Evolutionary conservation across 1,140 invertebrate species (phyloP).

Genomic region (Mycetomoellerius zeteki): DNA sequence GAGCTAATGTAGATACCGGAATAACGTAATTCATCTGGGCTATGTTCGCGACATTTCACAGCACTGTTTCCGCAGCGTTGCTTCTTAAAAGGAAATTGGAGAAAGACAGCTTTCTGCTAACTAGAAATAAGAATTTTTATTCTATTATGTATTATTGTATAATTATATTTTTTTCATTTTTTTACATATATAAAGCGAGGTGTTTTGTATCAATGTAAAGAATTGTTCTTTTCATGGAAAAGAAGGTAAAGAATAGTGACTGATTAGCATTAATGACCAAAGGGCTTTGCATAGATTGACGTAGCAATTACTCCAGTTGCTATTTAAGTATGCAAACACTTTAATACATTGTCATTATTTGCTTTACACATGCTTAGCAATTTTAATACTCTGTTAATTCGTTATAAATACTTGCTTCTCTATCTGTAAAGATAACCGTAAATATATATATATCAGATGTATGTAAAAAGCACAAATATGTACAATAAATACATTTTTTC

Average conservation of each 20-base stretch:
- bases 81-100: conserved; percentile 35
- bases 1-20: conserved; percentile 5
- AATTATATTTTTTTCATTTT: neutral
- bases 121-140: neutral
- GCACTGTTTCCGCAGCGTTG: neutral
- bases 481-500: conserved; percentile 36
- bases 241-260: neutral
- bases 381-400: conserved; percentile 16
- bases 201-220: neutral
- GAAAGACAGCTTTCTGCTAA: neutral
- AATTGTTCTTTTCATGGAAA: neutral
- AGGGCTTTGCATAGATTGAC: neutral
- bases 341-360: conserved; percentile 16
- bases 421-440: conserved; percentile 19
- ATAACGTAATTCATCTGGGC: conserved; percentile 27
- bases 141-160: neutral
- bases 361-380: conserved; percentile 9
- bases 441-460: conserved; percentile 14
- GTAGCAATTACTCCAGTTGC: conserved; percentile 18
- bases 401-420: neutral
- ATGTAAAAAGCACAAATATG: conserved; percentile 35
- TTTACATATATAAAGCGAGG: neutral
- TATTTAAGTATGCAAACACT: conserved; percentile 28
- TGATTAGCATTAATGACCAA: conserved; percentile 17
- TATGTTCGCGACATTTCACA: neutral